These are phyloP conservation scores for Caenorhabditis briggsae DNA, from an alignment of 1,140 invertebrate species.

Conservation along the genomic window DNA sequence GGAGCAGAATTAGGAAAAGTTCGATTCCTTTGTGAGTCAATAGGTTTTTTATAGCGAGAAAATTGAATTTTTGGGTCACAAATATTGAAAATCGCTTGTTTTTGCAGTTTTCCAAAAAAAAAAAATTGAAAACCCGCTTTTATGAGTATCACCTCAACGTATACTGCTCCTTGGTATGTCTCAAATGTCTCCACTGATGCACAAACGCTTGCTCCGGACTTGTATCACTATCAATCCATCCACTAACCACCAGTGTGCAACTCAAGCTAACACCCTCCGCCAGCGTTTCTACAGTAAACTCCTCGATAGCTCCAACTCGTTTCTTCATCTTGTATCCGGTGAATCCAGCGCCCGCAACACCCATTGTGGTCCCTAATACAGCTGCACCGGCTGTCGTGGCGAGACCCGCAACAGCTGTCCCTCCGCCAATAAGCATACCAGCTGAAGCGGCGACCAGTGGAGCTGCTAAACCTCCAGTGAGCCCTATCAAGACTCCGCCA, in stretches of 20 bases:
- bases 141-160: slow-evolving; percentile 31
- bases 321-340: slow-evolving; percentile 80
- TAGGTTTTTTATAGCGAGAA: neutral
- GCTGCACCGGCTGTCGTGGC: slow-evolving; percentile 79
- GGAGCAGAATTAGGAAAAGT: no score
- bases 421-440: slow-evolving; percentile 78
- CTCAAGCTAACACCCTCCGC: slow-evolving; percentile 71
- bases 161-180: slow-evolving; percentile 84
- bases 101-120: neutral
- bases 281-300: slow-evolving; percentile 79
- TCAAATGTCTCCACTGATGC: slow-evolving; percentile 81
- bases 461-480: slow-evolving; percentile 80
- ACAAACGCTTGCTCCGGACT: slow-evolving; percentile 70
- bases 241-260: slow-evolving; percentile 72
- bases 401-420: slow-evolving; percentile 69
- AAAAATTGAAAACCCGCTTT: no score
- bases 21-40: no score
- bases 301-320: slow-evolving; percentile 80
- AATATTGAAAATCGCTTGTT: neutral
- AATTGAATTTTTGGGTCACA: neutral
- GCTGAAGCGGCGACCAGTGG: slow-evolving; percentile 79
- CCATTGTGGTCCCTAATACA: slow-evolving; percentile 80
- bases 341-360: slow-evolving; percentile 80
- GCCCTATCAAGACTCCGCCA: slow-evolving; percentile 79
- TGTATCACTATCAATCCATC: slow-evolving; percentile 75